Evolutionary conservation across 2,797 vertebrate species (phyloP), one percentile per base, ranked within the genome.

Genomic region (Hydrocynus forskahlii): DNA sequence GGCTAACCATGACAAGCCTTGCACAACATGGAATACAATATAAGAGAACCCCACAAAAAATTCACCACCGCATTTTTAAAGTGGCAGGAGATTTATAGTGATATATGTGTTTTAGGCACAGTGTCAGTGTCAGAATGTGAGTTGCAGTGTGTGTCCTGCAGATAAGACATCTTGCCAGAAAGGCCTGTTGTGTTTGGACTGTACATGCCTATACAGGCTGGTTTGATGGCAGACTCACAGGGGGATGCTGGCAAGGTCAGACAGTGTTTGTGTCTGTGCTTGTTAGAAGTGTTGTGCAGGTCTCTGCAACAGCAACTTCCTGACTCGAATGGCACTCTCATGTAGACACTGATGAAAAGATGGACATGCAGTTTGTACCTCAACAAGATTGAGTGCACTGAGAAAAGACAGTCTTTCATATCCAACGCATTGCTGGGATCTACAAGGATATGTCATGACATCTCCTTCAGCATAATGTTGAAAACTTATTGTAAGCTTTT

Each of bases 211-310:
- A 60, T 17, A 60, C 21, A 29, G 62, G 14, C 14, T 9, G 68
- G 21, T 17, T 52, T 29, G 45, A 52, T 25, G 68, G 14, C 21
- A 23, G 21, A 16, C 21, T 71, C 45, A 29, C 45, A 16, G 23
- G 21, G 21, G 48, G 68, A 17, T 71, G 29, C 7, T 71, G n/a
- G 21, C 21, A 16, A 71, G 68, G 68, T 71, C 48, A 52, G 45
- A 25, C 68, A 60, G 14, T 71, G 68, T 71, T 71, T 52, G 45
- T 71, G 68, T 52, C 68, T 52, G n/a, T 7, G n/a, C 67, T 69
- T 52, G 48, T 70, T 70, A 50, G 67, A 68, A 45, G 66, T 45
- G 19, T 2, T 2, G 16, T 14, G 23, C 45, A 71, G 35, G n/a
- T 40, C 21, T 52, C 19, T 52, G 48, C 16, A 71, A 16, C 5